phyloP scores from a whole-genome alignment of 2,113 vertebrate species.

The Cyanistes caeruleus region DNA sequence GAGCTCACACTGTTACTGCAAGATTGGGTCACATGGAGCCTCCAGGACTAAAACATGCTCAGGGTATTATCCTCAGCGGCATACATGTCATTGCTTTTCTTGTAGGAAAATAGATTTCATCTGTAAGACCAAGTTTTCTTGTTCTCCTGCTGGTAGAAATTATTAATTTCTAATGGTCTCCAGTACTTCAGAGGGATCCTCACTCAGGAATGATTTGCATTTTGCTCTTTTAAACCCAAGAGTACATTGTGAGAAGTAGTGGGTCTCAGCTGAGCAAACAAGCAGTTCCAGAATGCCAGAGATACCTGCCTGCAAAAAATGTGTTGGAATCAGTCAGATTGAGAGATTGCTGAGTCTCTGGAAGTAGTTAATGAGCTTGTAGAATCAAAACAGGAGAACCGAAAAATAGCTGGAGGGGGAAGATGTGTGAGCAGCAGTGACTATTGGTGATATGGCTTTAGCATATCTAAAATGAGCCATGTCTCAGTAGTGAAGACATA shows the following conservation, averaged over 20 bases:
- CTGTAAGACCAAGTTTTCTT: not conserved
- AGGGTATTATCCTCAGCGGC: not conserved
- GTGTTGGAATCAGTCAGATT: not conserved
- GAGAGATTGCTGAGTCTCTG: not conserved
- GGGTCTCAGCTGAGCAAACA: not conserved
- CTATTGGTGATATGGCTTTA: not conserved
- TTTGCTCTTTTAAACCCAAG: not conserved
- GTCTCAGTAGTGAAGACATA: not conserved
- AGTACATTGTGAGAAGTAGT: not conserved
- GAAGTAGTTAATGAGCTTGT: not conserved
- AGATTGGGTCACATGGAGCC: not conserved
- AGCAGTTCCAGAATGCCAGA: not conserved
- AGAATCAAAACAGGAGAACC: not conserved
- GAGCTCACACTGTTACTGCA: not conserved
- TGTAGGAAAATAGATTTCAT: not conserved
- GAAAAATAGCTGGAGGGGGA: not conserved
- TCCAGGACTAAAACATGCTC: not conserved
- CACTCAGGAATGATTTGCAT: not conserved
- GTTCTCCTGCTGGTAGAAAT: not conserved
- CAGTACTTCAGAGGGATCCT: not conserved
- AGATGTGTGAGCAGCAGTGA: not conserved
- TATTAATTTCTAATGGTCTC: not conserved
- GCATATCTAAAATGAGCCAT: not conserved
- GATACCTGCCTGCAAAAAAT: not conserved
- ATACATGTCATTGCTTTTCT: not conserved